Conservation (phyloP, 1,140 invertebrate genomes). For the Sitobion miscanthi region DNA sequence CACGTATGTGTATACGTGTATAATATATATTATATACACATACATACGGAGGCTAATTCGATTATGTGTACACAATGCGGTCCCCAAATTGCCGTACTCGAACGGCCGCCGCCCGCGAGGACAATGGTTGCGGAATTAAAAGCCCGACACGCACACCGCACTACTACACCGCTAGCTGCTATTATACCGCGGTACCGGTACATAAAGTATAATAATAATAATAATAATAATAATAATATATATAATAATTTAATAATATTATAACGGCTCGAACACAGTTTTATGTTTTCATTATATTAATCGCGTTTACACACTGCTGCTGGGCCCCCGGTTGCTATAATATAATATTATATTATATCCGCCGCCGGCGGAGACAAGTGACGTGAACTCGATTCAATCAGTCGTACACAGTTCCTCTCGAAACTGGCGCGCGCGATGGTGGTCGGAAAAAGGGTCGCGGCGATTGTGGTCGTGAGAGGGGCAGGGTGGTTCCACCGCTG, state of each 20-base stretch:
- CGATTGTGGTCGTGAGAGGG: not conserved
- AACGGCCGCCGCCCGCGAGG: not conserved
- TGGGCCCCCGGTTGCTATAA: not conserved
- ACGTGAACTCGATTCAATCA: constrained; percentile 43
- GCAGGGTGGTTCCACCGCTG: not conserved
- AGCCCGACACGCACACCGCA: constrained; percentile 42
- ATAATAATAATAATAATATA: not conserved
- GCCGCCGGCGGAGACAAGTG: not conserved
- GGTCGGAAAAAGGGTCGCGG: not conserved
- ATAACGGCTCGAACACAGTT: not conserved
- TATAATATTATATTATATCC: not conserved
- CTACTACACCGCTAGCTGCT: not conserved
- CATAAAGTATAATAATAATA: not conserved
- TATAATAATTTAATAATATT: not conserved
- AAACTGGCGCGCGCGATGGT: not conserved
- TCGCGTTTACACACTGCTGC: not conserved
- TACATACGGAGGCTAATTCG: constrained; percentile 46
- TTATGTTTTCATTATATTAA: constrained; percentile 37
- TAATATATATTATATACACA: not conserved
- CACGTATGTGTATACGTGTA: not conserved
- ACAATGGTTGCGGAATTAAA: constrained; percentile 40
- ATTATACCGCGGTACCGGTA: constrained; percentile 35
- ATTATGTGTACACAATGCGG: constrained; percentile 53
- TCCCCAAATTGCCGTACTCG: constrained; percentile 53
- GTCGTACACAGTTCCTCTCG: constrained; percentile 25